Evolutionary conservation across 2,888 invertebrate genomes (phyloP).

Genomic region (Leuctra nigra): DNA sequence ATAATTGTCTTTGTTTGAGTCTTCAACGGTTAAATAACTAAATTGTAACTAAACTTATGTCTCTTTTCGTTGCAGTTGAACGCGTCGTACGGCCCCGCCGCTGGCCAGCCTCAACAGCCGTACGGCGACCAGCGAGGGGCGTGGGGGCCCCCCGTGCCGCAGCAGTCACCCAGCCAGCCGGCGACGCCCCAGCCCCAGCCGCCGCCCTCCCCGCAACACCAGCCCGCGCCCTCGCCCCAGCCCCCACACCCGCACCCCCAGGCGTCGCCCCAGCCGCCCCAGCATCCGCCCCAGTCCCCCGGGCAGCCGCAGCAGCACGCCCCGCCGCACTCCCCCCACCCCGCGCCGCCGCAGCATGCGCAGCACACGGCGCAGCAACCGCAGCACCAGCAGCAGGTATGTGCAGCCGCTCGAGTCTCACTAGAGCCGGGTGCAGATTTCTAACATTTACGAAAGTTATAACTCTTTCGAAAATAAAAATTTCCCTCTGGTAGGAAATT

Average conservation of each 20-base stretch:
- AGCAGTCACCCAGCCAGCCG: conserved; percentile 39
- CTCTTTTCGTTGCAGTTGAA: conserved; percentile 24
- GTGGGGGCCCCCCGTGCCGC: conserved; percentile 43
- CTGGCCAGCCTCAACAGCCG: conserved; percentile 9
- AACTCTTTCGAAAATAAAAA: too few species aligned
- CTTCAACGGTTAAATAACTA: too few species aligned
- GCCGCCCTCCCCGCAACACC: conserved; percentile 47
- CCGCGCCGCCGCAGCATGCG: conserved; percentile 26
- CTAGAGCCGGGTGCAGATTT: too few species aligned
- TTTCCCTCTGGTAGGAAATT: too few species aligned
- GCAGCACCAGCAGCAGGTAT: conserved; percentile 23
- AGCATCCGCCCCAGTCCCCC: conserved; percentile 22
- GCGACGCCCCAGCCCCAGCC: conserved; percentile 38
- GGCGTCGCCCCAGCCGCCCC: conserved; percentile 8
- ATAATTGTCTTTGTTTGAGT: too few species aligned
- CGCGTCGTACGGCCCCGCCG: conserved; percentile 27
- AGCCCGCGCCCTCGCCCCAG: conserved; percentile 29
- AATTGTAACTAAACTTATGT: too few species aligned
- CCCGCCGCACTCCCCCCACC: conserved; percentile 33
- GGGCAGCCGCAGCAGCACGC: conserved; percentile 27
- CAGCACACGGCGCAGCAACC: conserved; percentile 36
- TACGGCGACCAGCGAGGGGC: conserved; percentile 25
- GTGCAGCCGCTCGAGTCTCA: too few species aligned
- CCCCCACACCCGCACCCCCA: conserved; percentile 15
- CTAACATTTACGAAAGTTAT: too few species aligned